Percentiles rank a stretch among this genome's conserved stretches.
These are phyloP conservation scores for Heterotis niloticus DNA, from an alignment of 2,113 vertebrate species.

Conservation along the genomic window DNA sequence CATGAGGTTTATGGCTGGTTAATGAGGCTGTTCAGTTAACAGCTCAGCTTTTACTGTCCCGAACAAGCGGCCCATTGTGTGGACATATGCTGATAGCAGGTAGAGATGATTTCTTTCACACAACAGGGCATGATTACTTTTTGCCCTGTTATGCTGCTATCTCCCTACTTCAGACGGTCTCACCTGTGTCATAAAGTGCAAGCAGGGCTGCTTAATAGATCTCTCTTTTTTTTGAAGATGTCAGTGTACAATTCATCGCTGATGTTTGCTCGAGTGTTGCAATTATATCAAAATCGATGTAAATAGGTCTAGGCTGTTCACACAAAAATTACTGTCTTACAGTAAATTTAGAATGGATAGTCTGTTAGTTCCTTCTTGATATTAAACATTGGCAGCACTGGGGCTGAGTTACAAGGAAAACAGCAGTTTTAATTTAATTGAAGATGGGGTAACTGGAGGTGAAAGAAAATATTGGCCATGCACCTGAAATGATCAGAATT, in stretches of 20 bases:
- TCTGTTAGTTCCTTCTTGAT: not conserved
- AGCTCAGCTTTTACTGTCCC: conserved; percentile 28
- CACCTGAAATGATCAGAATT: not conserved
- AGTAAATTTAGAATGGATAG: not conserved
- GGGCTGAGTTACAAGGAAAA: too few species aligned
- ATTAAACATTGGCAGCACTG: not conserved
- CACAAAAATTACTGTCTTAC: not conserved
- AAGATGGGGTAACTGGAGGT: not conserved
- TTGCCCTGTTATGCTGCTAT: conserved; percentile 26
- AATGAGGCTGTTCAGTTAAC: conserved; percentile 35
- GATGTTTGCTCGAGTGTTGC: conserved; percentile 1
- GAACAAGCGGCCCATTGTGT: conserved; percentile 40
- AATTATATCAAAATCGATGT: not conserved
- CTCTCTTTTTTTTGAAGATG: not conserved
- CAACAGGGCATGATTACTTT: conserved; percentile 44
- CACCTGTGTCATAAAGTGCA: conserved; percentile 12
- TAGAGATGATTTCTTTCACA: conserved; percentile 39
- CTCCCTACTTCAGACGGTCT: conserved; percentile 18
- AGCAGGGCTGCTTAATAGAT: too few species aligned
- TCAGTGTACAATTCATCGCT: not conserved
- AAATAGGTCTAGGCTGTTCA: not conserved
- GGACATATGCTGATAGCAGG: conserved; percentile 36
- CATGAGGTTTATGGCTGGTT: conserved; percentile 31
- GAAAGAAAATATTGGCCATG: not conserved
- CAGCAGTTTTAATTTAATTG: conserved; percentile 5